phyloP scores from a whole-genome alignment of 1,140 invertebrate genomes.

The Solen grandis region DNA sequence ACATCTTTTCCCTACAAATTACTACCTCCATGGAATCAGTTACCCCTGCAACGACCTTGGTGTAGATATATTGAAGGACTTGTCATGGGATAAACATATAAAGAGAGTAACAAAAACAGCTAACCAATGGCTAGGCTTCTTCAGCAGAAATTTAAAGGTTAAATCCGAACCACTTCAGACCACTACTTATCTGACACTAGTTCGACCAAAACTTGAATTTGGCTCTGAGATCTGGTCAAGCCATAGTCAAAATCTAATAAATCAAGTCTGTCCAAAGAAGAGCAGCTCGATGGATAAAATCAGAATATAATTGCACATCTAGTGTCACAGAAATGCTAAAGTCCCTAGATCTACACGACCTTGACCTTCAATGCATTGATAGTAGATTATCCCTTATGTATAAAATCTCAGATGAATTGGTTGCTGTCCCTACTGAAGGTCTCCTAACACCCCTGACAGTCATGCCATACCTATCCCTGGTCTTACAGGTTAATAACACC shows the following conservation, averaged over 20 bases:
- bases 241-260: background rate
- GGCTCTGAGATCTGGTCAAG: conserved; percentile 17
- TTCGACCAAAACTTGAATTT: background rate
- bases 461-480: background rate
- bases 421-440: too few relatives aligned
- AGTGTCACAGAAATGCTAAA: too few relatives aligned
- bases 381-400: conserved; percentile 26
- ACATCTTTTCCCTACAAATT: too few relatives aligned
- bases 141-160: conserved; percentile 7
- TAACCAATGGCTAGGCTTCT: conserved; percentile 2
- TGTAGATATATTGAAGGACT: conserved; percentile 9
- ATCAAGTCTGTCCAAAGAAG: conserved; percentile 7
- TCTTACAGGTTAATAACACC: conserved; percentile 10
- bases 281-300: too few relatives aligned
- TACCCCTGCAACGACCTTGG: too few relatives aligned
- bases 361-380: conserved; percentile 8
- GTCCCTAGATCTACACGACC: background rate
- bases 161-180: conserved; percentile 12
- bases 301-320: background rate
- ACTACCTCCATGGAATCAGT: too few relatives aligned
- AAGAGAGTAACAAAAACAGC: conserved; percentile 13
- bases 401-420: background rate
- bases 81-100: conserved; percentile 27
- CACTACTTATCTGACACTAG: conserved; percentile 9
- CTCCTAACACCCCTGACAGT: background rate